A percentile compares a stretch with the other conserved stretches of the same genome.
phyloP scores from a whole-genome alignment of 1,140 invertebrate species.

The Ridgeia piscesae region DNA sequence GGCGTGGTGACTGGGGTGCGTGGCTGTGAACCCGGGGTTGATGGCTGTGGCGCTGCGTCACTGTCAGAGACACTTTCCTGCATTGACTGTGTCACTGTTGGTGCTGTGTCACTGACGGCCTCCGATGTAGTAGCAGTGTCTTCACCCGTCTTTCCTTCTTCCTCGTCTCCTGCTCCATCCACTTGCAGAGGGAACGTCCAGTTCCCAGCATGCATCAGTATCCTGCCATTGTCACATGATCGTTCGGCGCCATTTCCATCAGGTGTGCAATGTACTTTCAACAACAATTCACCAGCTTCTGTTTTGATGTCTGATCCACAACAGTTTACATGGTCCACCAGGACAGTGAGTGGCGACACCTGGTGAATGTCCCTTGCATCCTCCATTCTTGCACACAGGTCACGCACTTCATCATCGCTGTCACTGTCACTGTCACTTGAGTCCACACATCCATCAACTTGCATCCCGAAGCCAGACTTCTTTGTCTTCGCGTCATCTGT shows the following conservation, averaged over 20 bases:
- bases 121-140: neutral
- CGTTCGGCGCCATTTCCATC: neutral
- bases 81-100: neutral
- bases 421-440: neutral
- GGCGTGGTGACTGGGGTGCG: slow-evolving; percentile 16
- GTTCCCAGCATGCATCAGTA: neutral
- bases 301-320: neutral
- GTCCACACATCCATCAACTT: slow-evolving; percentile 19
- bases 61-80: neutral
- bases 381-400: neutral
- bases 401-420: neutral
- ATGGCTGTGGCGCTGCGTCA: slow-evolving; percentile 24
- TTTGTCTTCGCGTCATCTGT: neutral
- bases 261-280: neutral
- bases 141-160: neutral
- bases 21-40: slow-evolving; percentile 29
- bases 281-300: neutral
- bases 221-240: neutral
- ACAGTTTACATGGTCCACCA: neutral
- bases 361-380: neutral
- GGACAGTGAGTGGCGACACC: neutral
- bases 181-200: neutral
- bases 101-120: neutral
- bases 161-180: slow-evolving; percentile 1
- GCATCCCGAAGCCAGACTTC: neutral